Conservation (phyloP, 2,888 invertebrate species). For the Nymphalis polychloros region DNA sequence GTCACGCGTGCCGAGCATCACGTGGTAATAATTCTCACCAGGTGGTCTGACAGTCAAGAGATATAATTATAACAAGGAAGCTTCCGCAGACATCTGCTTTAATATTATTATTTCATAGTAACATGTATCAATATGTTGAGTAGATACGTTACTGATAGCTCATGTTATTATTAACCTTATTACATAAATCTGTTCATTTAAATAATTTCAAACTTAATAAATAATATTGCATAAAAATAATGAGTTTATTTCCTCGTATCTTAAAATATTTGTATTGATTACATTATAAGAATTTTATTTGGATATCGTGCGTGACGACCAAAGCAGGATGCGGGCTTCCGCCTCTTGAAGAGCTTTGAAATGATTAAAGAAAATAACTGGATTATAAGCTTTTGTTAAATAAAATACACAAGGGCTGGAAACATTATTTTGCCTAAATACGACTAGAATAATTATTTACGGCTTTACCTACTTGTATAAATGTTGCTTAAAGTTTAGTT, state of each 20-base stretch:
- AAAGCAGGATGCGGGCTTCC: conserved; percentile 31
- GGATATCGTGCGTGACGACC: conserved; percentile 19
- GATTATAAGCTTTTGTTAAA: background rate
- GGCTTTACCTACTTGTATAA: too few species aligned
- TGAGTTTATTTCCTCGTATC: background rate
- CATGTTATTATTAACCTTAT: background rate
- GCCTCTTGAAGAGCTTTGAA: conserved; percentile 1
- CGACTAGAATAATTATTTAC: too few species aligned
- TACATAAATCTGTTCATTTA: too few species aligned
- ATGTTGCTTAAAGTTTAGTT: too few species aligned
- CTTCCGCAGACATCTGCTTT: conserved; percentile 13
- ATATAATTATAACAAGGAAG: conserved; percentile 10
- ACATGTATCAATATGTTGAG: too few species aligned
- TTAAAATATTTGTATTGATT: background rate
- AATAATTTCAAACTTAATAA: too few species aligned
- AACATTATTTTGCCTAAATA: too few species aligned
- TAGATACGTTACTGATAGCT: background rate
- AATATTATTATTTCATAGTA: background rate
- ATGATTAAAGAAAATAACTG: conserved; percentile 2
- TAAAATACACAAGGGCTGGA: background rate
- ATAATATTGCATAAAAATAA: too few species aligned
- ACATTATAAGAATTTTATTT: conserved; percentile 12
- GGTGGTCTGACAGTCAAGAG: conserved; percentile 26
- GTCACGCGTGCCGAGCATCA: conserved; percentile 17
- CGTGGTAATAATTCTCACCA: conserved; percentile 23